A percentile compares a stretch with the other conserved stretches of the same genome.
phyloP scores from a whole-genome alignment of 1,140 invertebrate genomes.

The Magallana gigas region DNA sequence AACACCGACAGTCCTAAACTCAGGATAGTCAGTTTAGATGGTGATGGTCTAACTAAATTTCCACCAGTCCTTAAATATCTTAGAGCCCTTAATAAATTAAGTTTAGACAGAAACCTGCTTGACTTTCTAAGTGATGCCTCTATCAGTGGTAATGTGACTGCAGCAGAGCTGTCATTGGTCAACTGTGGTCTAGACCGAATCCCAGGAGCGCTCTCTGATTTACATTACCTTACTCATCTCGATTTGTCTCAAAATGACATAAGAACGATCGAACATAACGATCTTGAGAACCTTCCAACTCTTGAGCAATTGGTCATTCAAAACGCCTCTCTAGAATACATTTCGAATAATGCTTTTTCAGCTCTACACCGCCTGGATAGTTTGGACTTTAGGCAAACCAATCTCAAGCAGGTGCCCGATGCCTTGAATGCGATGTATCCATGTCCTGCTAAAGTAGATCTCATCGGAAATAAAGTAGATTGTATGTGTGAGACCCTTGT shows the following conservation, averaged over 20 bases:
- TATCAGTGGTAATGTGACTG: not conserved
- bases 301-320: constrained; percentile 42
- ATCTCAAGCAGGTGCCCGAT: constrained; percentile 39
- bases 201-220: constrained; percentile 45
- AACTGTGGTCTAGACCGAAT: constrained; percentile 50
- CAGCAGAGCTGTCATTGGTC: constrained; percentile 30
- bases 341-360: constrained; percentile 43
- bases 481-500: constrained; percentile 55
- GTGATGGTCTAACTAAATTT: constrained; percentile 43
- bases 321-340: constrained; percentile 45
- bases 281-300: constrained; percentile 38
- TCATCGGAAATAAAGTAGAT: constrained; percentile 34
- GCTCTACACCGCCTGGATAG: not conserved
- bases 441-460: not conserved
- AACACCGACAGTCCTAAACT: not conserved
- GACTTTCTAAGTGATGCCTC: constrained; percentile 50
- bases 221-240: not conserved
- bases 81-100: constrained; percentile 4
- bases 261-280: constrained; percentile 46
- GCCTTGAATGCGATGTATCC: constrained; percentile 32
- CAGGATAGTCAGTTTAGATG: constrained; percentile 34
- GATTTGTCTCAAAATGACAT: constrained; percentile 51
- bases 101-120: constrained; percentile 48
- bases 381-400: constrained; percentile 40
- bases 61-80: constrained; percentile 50